phyloP scores from a whole-genome alignment of 2,888 invertebrate species.

The Trimorus sp. region DNA sequence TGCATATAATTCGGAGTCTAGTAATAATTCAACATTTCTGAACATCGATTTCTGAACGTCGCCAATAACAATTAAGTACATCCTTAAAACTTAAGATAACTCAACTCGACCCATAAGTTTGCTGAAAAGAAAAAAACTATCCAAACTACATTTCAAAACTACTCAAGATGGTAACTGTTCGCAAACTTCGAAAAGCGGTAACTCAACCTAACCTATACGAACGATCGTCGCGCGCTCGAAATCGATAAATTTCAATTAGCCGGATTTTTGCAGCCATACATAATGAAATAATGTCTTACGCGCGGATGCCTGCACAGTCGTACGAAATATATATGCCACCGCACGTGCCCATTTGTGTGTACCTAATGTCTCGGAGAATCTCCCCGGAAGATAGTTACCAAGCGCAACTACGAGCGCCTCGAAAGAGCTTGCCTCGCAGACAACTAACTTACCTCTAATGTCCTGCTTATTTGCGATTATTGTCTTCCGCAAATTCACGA shows the following conservation, averaged over 20 bases:
- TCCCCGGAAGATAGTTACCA: constrained; percentile 69
- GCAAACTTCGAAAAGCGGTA: too few species aligned
- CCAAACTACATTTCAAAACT: too few species aligned
- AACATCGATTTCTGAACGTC: too few species aligned
- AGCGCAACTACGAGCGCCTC: constrained; percentile 64
- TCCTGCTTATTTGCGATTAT: constrained; percentile 75
- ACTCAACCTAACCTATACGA: not conserved
- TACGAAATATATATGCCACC: constrained; percentile 54
- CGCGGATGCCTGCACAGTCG: constrained; percentile 39
- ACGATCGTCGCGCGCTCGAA: constrained; percentile 3
- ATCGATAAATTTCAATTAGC: constrained; percentile 35
- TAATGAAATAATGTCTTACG: constrained; percentile 54
- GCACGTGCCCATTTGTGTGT: constrained; percentile 64
- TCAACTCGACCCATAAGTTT: too few species aligned
- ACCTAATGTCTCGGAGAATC: constrained; percentile 65
- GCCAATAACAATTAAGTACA: too few species aligned
- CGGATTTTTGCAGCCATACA: constrained; percentile 38
- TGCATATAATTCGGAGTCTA: too few species aligned
- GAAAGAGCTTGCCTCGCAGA: constrained; percentile 70
- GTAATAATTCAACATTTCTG: too few species aligned
- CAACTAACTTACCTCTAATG: constrained; percentile 76
- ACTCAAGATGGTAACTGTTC: too few species aligned
- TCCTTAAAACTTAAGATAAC: too few species aligned
- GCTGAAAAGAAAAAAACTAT: too few species aligned
- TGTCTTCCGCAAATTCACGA: constrained; percentile 68